A percentile compares a stretch with the other conserved stretches of the same genome.
Conservation (phyloP, 2,888 invertebrate genomes). For the Aporophyla nigra region DNA sequence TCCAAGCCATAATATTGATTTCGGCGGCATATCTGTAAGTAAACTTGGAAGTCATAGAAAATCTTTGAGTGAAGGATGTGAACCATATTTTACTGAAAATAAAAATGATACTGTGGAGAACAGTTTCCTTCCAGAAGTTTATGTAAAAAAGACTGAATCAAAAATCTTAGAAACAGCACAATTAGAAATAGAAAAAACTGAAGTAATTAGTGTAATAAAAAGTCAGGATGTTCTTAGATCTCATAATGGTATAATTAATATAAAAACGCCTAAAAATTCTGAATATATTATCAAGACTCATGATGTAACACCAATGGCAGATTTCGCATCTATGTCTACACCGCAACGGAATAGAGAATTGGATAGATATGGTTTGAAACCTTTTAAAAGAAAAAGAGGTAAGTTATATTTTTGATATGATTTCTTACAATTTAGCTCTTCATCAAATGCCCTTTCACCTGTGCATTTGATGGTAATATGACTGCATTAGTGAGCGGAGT, state of each 20-base stretch:
- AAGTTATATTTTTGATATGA: slow-evolving; percentile 1
- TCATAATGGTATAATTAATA: slow-evolving; percentile 53
- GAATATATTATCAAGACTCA: slow-evolving; percentile 89
- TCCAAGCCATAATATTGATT: slow-evolving; percentile 70
- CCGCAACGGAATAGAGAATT: slow-evolving; percentile 91
- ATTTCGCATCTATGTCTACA: slow-evolving; percentile 91
- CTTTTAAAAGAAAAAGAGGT: slow-evolving; percentile 92
- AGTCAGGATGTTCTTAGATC: slow-evolving; percentile 18
- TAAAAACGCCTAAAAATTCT: slow-evolving; percentile 82
- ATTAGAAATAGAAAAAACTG: not conserved
- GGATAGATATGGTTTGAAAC: slow-evolving; percentile 92
- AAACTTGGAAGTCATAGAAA: slow-evolving; percentile 50
- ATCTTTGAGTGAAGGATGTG: slow-evolving; percentile 41
- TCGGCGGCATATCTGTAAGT: slow-evolving; percentile 74
- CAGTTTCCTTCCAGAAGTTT: slow-evolving; percentile 58
- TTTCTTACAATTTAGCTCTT: no score
- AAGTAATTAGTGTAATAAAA: slow-evolving; percentile 26
- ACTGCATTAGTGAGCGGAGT: no score
- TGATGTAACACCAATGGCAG: slow-evolving; percentile 90
- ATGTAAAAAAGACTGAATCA: slow-evolving; percentile 36
- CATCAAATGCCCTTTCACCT: no score
- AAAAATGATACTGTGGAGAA: slow-evolving; percentile 30
- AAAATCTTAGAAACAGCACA: not conserved
- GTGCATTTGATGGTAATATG: no score
- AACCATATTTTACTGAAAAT: slow-evolving; percentile 23